Evolutionary conservation across 2,113 vertebrate species (phyloP).

Genomic region (Hiodon tergisus): DNA sequence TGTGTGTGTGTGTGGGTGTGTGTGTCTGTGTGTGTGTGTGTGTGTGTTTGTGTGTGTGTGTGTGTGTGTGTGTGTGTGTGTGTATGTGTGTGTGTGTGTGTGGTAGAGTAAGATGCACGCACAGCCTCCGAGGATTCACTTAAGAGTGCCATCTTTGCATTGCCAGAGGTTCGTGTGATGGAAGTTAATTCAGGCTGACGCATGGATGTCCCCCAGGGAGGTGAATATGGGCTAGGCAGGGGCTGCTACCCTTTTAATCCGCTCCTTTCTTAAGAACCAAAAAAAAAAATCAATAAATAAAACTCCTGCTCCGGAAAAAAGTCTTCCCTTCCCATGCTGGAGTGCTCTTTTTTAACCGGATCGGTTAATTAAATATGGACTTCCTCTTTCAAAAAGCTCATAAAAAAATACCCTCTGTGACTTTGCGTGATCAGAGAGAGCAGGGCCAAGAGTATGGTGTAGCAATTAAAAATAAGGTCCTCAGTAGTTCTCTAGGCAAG

Average conservation of each 20-base stretch:
- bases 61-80: constrained; percentile 31
- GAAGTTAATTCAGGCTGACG: constrained; percentile 74
- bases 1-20: constrained; percentile 12
- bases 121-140: constrained; percentile 46
- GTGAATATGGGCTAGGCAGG: constrained; percentile 43
- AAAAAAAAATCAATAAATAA: constrained; percentile 70
- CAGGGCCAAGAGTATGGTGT: constrained; percentile 24
- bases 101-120: constrained; percentile 39
- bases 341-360: constrained; percentile 61
- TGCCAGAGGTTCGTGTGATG: constrained; percentile 60
- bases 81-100: constrained; percentile 37
- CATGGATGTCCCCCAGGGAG: constrained; percentile 58
- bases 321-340: constrained; percentile 52
- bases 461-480: neutral
- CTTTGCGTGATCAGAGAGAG: constrained; percentile 53
- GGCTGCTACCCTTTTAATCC: constrained; percentile 52
- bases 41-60: neutral
- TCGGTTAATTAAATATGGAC: constrained; percentile 74
- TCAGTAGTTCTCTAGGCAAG: neutral
- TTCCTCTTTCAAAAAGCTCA: constrained; percentile 54
- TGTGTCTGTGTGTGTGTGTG: neutral
- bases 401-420: constrained; percentile 48
- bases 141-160: constrained; percentile 48
- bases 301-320: constrained; percentile 39
- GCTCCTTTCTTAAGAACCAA: constrained; percentile 46